Evolutionary conservation across 2,797 vertebrate species (phyloP).

Genomic region (Taeniopygia guttata): DNA sequence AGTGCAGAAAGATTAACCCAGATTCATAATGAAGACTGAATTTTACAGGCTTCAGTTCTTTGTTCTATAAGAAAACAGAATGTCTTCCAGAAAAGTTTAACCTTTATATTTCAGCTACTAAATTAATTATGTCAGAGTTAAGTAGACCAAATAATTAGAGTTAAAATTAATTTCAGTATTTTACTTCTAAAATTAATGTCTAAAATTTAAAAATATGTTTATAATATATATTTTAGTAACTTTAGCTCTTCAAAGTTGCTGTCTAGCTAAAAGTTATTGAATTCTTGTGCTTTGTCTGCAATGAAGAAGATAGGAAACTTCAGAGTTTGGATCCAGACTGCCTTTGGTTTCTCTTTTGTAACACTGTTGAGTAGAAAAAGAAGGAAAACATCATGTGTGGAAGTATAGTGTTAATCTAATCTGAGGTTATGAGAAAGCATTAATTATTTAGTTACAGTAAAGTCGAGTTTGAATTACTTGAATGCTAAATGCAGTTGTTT

Average conservation of each 20-base stretch:
- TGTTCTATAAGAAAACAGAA: not conserved
- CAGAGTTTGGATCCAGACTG: not conserved
- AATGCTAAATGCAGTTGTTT: not conserved
- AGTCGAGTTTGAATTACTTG: not conserved
- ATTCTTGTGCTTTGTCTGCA: not conserved
- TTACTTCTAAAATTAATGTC: not conserved
- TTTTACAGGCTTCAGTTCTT: not conserved
- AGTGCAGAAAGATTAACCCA: not conserved
- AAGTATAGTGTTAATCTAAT: not conserved
- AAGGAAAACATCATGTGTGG: not conserved
- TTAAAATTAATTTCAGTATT: constrained; percentile 9
- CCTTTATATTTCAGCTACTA: not conserved
- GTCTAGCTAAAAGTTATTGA: not conserved
- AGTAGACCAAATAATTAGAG: constrained; percentile 12
- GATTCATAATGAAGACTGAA: not conserved
- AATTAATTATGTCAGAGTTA: not conserved
- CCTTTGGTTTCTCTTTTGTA: not conserved
- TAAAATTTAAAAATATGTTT: not conserved
- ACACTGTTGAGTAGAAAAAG: not conserved
- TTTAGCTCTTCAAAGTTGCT: not conserved
- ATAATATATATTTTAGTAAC: not conserved
- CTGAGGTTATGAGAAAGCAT: not conserved
- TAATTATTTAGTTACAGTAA: constrained; percentile 6
- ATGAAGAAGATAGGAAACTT: not conserved
- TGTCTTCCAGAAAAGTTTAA: not conserved